Evolutionary conservation across 2,888 invertebrate species (phyloP), one percentile per base, ranked within the genome.

Genomic region (Molorchus minor): DNA sequence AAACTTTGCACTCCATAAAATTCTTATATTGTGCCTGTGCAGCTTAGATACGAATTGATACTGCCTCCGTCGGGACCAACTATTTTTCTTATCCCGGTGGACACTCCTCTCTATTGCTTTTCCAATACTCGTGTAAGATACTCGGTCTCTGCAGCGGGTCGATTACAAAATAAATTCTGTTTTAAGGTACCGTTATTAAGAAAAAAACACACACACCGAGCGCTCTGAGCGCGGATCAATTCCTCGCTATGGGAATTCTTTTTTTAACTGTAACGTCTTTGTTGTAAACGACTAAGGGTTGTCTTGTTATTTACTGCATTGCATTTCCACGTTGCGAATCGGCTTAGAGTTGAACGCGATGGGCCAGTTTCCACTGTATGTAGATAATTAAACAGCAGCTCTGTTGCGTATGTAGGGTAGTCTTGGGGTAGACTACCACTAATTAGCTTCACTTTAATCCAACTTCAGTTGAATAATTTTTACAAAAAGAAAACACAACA

Each of bases 1-100:
- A 74, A 75, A 73, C 67, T 75, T 73, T 62, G 61, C 71, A 75
- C 71, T 70, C 73, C 75, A 77, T 78, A 75, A 78, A 76, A 73
- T 75, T 68, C 67, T 64, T 72, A 73, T 74, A 73, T 73, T 75
- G 71, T 73, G 76, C 71, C 75, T 75, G 77, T 69, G 65, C 66
- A 70, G 68, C 68, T 70, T 70, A 71, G 77, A 77, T 77, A 77
- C 74, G 75, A 76, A 77, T 74, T 75, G 75, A 72, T 75, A 77
- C 70, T 73, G 73, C 71, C 69, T 67, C 75, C 71, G 61, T 46
- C 58, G 74, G 75, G 70, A 75, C 73, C 70, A 73, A 74, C 75
- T 76, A 74, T 76, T 77, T 76, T 71, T 71, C 74, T 75, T 75
- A 76, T 77, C 77, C 77, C 73, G 58, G 62, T 72, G 77, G 76